These are phyloP conservation scores for Platycnemis pennipes DNA, from an alignment of 2,888 invertebrate genomes.

Conservation along the genomic window DNA sequence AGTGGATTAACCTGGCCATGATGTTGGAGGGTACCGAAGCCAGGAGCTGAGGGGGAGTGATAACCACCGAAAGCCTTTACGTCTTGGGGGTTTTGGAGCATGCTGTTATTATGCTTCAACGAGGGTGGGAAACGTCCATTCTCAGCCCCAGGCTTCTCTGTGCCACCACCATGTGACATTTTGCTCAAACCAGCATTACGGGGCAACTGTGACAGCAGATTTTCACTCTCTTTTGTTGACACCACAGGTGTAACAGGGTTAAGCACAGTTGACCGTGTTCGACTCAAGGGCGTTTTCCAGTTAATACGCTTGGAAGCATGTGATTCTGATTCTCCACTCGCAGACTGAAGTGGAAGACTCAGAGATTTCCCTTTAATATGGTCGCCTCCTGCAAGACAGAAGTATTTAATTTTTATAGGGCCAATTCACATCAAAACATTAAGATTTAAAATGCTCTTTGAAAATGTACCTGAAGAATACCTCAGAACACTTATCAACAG, in stretches of 20 bases:
- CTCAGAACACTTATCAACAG: no score
- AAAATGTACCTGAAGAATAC: not conserved
- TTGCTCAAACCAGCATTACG: slow-evolving; percentile 19
- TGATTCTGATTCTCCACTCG: slow-evolving; percentile 70
- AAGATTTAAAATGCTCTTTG: not conserved
- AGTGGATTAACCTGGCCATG: slow-evolving; percentile 68
- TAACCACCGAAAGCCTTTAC: slow-evolving; percentile 25
- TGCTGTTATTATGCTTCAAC: slow-evolving; percentile 55
- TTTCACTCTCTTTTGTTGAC: slow-evolving; percentile 62
- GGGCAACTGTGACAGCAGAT: slow-evolving; percentile 17
- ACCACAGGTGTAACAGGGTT: slow-evolving; percentile 73
- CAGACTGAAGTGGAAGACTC: slow-evolving; percentile 79
- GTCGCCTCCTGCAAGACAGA: slow-evolving; percentile 76
- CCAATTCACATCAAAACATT: no score
- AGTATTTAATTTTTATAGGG: not conserved
- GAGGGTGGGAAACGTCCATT: slow-evolving; percentile 72
- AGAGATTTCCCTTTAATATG: slow-evolving; percentile 79
- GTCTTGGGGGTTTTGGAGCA: not conserved
- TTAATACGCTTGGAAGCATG: slow-evolving; percentile 70
- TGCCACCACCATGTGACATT: slow-evolving; percentile 45
- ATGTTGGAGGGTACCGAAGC: slow-evolving; percentile 13
- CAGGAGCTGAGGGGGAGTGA: slow-evolving; percentile 32
- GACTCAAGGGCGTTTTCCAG: slow-evolving; percentile 83
- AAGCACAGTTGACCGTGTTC: slow-evolving; percentile 85
- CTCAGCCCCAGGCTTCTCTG: slow-evolving; percentile 72